Base-by-base conservation (phyloP, 2,888 invertebrate species). In the Erpobdella octoculata region DNA sequence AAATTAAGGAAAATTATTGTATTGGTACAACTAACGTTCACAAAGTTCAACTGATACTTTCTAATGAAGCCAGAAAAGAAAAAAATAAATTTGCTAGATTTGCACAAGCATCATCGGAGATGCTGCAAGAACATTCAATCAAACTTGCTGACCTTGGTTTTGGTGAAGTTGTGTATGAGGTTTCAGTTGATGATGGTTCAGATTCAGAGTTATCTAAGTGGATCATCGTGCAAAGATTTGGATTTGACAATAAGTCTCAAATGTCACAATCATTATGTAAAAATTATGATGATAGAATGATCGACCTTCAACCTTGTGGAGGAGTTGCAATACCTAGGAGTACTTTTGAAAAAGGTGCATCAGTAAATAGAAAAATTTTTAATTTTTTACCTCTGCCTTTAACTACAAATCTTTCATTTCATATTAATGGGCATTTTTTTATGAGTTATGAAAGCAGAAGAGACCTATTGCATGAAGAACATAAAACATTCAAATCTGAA, bases 301-400 rank as follows among this genome's bases (percentile, higher is more conserved):
- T 79, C 4, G 67, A 66, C 18, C 73, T 75, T 28, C 67, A 74
- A 3, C 75, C 75, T 12, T 33, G 72, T 18, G 74, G 75, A 18
- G 74, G 74, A n/a, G 72, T 75, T n/a, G 75, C 75, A 5, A 48
- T 66, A 12, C 48, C 71, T 31, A 28, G 72, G 25, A 71, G 69
- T 21, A 70, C 5, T 59, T 36, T 59, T 6, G 31, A 37, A 33
- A 28, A 33, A 4, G 1, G 18, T n/a, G 21, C 3, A 1, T 59
- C 12, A 18, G n/a, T 28, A 31, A 66, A 65, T 28, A 25, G 53
- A n/a, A 48, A 59, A 21, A 35, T 79, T 1, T 80, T 79, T 72
- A 80, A 80, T 71, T 79, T 76, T 67, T 72, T 81, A 12, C 80
- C 79, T 2, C 74, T 81, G n/a, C 80, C 80, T 38, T 72, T 78